Base-by-base conservation (phyloP, 1,140 invertebrate genomes). In the Bombus huntii region DNA sequence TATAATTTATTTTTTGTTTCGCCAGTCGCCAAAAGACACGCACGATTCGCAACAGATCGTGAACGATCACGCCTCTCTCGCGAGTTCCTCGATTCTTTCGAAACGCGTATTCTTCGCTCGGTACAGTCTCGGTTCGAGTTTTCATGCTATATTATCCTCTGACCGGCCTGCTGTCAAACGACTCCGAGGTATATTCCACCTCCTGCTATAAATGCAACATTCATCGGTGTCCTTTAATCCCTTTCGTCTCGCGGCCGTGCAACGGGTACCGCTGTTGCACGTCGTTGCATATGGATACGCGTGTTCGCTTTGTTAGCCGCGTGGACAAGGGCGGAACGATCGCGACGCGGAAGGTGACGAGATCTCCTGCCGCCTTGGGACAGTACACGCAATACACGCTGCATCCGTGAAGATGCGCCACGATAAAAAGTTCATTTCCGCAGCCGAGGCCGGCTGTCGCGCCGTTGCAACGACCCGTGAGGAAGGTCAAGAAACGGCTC, bases 401-500 rank as follows among this genome's bases (percentile, higher is more conserved):
- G 73, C 47, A 53, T 47, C 31, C 79, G 70, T 71, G 71, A 39
- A 85, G 84, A 85, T 85, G 68, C 83, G 68, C 72, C 76, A 31
- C 77, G 83, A 85, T 85, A 85, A 85, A 85, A 85, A 80, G 76
- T 85, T 85, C 83, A 85, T 85, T 85, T 85, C 83, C 83, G 68
- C 34, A 72, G 53, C 8, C 65, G 39, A 13, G 81, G 25, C 53
- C 53, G 59, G 70, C 44, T 18, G 47, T 53, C 47, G 18, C 78
- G 82, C 25, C 83, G 76, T 22, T 80, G 68, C 76, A 65, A 84
- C 83, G 83, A 80, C 57, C 83, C 68, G 83, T 80, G 68, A 53
- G 77, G 39, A 85, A 85, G 83, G 77, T 85, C 68, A 80, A 57
- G 77, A 80, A 79, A 79, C 68, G 76, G 53, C 53, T 62, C 28